Conservation (phyloP, 2,888 invertebrate genomes). For the Mythimna pallens region DNA sequence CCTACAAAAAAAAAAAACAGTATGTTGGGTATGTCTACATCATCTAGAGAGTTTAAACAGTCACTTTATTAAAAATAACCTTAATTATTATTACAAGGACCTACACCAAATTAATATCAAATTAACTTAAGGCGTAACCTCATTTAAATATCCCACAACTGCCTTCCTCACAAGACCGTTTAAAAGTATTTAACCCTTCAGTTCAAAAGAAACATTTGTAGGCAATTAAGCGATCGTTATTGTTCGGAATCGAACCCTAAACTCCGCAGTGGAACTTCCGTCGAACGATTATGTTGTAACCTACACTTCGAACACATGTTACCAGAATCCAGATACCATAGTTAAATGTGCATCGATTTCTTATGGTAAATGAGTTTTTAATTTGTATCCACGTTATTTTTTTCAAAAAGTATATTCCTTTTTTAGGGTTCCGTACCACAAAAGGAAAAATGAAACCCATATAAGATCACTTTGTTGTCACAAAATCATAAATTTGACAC, state of each 20-base stretch:
- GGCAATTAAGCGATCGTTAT: conserved; percentile 79
- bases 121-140: conserved; percentile 32
- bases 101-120: conserved; percentile 6
- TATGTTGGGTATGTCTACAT: too few relatives aligned
- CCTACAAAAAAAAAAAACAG: too few relatives aligned
- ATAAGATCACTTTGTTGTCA: too few relatives aligned
- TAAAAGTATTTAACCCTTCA: conserved; percentile 60
- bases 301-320: conserved; percentile 67
- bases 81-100: background rate
- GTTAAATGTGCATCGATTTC: conserved; percentile 9
- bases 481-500: too few relatives aligned
- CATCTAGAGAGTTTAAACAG: too few relatives aligned
- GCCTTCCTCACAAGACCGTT: conserved; percentile 34
- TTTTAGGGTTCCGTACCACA: too few relatives aligned
- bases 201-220: conserved; percentile 75
- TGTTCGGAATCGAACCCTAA: conserved; percentile 71
- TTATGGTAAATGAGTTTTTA: conserved; percentile 1
- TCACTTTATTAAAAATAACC: background rate
- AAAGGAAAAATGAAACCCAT: too few relatives aligned
- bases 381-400: background rate
- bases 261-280: conserved; percentile 68
- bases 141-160: conserved; percentile 33
- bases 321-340: background rate
- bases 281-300: conserved; percentile 64
- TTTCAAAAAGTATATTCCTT: too few relatives aligned